A percentile compares a stretch with the other conserved stretches of the same genome.
These are phyloP conservation scores for Piaya cayana DNA, from an alignment of 2,113 vertebrate genomes.

Conservation along the genomic window DNA sequence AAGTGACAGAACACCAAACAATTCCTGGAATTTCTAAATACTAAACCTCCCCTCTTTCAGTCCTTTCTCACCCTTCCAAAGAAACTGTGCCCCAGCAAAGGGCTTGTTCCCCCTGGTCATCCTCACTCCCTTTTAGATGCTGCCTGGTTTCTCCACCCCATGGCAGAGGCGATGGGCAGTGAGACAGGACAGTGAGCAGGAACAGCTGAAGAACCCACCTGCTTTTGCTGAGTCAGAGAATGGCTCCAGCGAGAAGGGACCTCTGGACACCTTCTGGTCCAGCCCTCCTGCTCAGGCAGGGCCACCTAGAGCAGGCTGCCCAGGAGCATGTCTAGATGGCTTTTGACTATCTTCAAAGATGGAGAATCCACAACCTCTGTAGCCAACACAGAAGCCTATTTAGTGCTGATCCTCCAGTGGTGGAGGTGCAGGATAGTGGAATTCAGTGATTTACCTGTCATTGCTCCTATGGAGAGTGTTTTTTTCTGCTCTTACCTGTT, in stretches of 20 bases:
- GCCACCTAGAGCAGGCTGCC: neutral
- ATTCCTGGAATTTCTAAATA: neutral
- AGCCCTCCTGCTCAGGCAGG: neutral
- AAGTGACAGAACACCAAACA: neutral
- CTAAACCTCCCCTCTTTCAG: neutral
- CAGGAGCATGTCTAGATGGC: fast-evolving
- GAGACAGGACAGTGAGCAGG: neutral
- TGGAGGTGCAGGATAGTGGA: no score
- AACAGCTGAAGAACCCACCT: neutral
- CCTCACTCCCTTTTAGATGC: neutral
- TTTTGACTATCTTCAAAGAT: neutral
- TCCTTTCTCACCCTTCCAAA: neutral
- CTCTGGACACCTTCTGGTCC: neutral
- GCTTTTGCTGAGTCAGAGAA: neutral
- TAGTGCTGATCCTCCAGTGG: neutral
- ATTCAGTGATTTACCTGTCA: neutral
- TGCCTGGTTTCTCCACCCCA: neutral
- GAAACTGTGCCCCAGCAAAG: neutral
- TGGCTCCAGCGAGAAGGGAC: neutral
- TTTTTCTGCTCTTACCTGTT: neutral
- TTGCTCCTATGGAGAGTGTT: fast-evolving
- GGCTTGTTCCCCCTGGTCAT: neutral
- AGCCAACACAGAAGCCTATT: neutral
- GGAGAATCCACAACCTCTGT: neutral
- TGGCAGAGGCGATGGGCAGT: neutral